These are phyloP conservation scores for Neomonachus schauinslandi DNA, from an alignment of 2,113 vertebrate genomes.

Conservation along the genomic window DNA sequence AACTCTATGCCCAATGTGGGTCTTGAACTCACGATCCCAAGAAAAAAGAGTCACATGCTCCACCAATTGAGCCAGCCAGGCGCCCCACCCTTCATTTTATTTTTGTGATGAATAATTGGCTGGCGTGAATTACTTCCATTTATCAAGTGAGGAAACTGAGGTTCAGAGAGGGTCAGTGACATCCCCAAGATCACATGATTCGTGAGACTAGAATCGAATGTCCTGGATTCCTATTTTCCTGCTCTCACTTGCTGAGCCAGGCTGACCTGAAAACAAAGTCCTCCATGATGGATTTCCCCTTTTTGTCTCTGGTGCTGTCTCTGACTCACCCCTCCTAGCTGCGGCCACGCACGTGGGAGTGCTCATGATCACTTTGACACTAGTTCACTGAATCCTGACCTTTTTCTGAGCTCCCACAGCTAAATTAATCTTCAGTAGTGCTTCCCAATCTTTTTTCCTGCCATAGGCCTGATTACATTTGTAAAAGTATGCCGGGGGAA, in stretches of 20 bases:
- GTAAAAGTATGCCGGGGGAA: not conserved
- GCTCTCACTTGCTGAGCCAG: not conserved
- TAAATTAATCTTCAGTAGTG: not conserved
- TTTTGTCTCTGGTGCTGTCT: not conserved
- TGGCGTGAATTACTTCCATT: not conserved
- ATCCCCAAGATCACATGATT: not conserved
- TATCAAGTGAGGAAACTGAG: not conserved
- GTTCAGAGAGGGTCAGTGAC: not conserved
- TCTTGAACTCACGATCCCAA: not conserved
- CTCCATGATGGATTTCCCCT: not conserved
- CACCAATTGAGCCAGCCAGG: not conserved
- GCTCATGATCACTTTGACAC: not conserved
- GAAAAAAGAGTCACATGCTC: not conserved
- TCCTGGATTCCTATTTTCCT: not conserved
- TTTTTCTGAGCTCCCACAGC: not conserved
- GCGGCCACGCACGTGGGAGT: no score
- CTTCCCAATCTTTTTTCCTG: not conserved
- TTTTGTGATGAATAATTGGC: not conserved
- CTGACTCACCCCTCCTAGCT: not conserved
- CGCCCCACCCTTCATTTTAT: not conserved
- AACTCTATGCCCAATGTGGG: not conserved
- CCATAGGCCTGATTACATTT: not conserved
- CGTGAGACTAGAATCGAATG: not conserved
- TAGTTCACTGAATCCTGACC: not conserved
- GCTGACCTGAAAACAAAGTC: not conserved